A percentile compares a stretch with the other conserved stretches of the same genome.
Evolutionary conservation across 1,140 invertebrate genomes (phyloP).

Genomic region (Zaprionus camerounensis): DNA sequence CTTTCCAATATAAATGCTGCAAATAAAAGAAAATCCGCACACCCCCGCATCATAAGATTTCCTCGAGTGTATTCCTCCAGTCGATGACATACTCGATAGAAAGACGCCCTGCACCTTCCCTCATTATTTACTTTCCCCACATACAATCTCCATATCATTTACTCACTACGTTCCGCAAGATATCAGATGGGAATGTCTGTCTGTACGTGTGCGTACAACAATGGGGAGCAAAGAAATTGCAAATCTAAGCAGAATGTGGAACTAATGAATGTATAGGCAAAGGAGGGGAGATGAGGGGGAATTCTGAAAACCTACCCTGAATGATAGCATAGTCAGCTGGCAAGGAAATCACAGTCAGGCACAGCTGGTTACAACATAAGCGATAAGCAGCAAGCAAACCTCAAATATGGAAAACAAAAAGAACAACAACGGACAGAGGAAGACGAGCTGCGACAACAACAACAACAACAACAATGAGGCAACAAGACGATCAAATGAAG

Average conservation of each 20-base stretch:
- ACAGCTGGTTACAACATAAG: not conserved
- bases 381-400: not conserved
- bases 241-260: conserved; percentile 26
- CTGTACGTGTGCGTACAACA: not conserved
- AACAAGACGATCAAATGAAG: conserved; percentile 49
- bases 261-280: not conserved
- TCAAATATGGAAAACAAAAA: conserved; percentile 14
- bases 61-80: not conserved
- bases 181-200: not conserved
- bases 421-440: not conserved
- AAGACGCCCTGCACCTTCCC: not conserved
- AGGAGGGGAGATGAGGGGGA: not conserved
- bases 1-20: not conserved
- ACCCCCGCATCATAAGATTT: too few relatives aligned
- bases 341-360: not conserved
- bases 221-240: conserved; percentile 20
- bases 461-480: conserved; percentile 15
- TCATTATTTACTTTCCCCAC: not conserved
- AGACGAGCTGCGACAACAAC: not conserved
- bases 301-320: conserved; percentile 11
- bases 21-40: not conserved
- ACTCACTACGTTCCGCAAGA: not conserved
- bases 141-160: conserved; percentile 4
- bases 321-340: not conserved
- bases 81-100: not conserved